Conservation (phyloP, 2,797 vertebrate species). For the Lerista edwardsae region DNA sequence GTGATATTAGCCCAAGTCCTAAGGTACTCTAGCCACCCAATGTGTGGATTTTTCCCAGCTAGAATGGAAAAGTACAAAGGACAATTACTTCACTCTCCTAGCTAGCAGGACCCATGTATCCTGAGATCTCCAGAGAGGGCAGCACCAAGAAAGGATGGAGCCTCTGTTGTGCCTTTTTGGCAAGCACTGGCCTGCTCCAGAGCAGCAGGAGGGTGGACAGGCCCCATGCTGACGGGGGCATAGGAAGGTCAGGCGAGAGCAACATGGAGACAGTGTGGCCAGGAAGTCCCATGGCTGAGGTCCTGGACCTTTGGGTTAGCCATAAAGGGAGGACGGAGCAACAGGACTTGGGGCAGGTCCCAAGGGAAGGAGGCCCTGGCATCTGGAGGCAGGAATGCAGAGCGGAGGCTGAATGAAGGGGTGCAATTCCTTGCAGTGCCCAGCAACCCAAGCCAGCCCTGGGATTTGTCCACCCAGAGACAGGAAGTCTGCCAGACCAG, state of each 20-base stretch:
- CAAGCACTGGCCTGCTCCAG: neutral
- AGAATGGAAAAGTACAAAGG: no score
- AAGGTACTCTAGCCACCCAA: no score
- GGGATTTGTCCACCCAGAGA: neutral
- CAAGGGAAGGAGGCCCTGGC: neutral
- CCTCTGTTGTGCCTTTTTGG: neutral
- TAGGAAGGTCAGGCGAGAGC: neutral
- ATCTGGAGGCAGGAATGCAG: neutral
- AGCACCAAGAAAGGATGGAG: neutral
- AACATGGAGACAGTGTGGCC: no score
- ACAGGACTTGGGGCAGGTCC: neutral
- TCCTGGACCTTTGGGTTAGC: neutral
- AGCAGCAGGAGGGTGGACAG: neutral
- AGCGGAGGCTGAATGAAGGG: neutral
- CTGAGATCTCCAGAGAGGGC: neutral
- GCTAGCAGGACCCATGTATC: neutral
- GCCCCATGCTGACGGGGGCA: neutral
- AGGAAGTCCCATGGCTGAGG: no score
- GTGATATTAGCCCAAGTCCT: no score
- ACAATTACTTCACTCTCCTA: no score
- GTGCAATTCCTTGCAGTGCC: neutral
- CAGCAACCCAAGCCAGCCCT: no score
- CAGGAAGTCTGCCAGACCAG: neutral
- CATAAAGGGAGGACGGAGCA: neutral
- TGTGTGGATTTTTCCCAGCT: no score